Evolutionary conservation across 2,888 invertebrate species (phyloP).

Genomic region (Rotaria sp.): DNA sequence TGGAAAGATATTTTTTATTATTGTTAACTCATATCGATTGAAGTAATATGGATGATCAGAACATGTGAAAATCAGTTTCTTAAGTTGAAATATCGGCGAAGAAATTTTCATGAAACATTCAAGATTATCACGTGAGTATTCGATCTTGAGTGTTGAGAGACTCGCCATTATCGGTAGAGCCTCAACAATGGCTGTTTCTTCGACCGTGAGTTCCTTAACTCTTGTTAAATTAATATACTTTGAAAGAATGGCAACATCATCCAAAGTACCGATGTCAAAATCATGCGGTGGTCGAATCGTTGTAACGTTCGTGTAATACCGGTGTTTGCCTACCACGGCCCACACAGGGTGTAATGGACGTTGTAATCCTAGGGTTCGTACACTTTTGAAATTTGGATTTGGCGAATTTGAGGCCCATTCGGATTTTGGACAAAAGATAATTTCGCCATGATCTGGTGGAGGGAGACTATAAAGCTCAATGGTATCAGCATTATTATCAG

Average conservation of each 20-base stretch:
- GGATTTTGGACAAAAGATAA: not conserved
- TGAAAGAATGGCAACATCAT: not conserved
- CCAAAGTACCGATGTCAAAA: not conserved
- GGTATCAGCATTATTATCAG: not conserved
- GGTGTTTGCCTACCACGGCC: fast-evolving
- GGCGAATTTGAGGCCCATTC: not conserved
- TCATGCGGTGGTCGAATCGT: not conserved
- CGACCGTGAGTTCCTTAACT: not conserved
- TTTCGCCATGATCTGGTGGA: not conserved
- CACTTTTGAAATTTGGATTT: not conserved
- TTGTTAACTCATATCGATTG: not conserved
- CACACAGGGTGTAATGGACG: fast-evolving
- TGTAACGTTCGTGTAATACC: not conserved
- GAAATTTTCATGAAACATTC: not conserved
- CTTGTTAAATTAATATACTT: not conserved
- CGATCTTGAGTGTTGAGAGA: not conserved
- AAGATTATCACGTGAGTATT: not conserved
- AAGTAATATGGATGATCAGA: not conserved
- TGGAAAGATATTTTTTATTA: not conserved
- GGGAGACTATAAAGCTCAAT: not conserved
- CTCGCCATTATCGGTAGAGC: not conserved
- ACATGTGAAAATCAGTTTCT: not conserved
- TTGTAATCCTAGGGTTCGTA: not conserved
- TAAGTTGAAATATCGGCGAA: not conserved
- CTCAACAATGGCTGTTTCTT: fast-evolving